Evolutionary conservation across 2,888 invertebrate species (phyloP), one percentile per base, ranked within the genome.

Genomic region (Orthosia cruda): DNA sequence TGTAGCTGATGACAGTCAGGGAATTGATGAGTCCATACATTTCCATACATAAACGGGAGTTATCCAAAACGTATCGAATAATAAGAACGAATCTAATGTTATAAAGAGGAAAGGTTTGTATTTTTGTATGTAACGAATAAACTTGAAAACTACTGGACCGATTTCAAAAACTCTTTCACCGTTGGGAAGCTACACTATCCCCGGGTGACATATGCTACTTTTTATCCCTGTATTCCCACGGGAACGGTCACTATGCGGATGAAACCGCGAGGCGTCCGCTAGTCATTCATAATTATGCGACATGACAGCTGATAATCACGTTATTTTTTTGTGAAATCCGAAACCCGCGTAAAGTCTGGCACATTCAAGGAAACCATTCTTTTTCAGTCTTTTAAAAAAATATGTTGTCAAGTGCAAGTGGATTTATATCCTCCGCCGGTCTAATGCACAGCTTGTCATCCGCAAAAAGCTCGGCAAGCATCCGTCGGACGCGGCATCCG

Each of bases 401-500:
- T 71, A 71, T 74, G 58, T 71, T 69, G 67, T 70, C 18, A 59
- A 69, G 76, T 74, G 59, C 61, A 54, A 67, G 58, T 45, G 66
- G 68, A 75, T 90, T 86, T 89, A 91, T 92, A 87, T 89, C 80
- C 77, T 52, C 58, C 65, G 61, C 72, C 82, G 59, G 80, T 85
- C 83, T 89, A 89, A 90, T 89, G 86, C 88, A 89, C 87, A 85
- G 87, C 82, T 84, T 77, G 78, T 73, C 72, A 82, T 83, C 75
- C 57, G 88, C 87, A 89, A 91, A 89, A 88, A 90, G 86, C 87
- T 84, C 81, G 87, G 78, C 75, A 84, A 85, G 85, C 86, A 87
- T 91, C 86, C 90, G 89, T 85, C 86, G 72, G 71, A 68, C 72
- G 74, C 69, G 84, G 86, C 85, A 90, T 91, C 90, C 87, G 84